Evolutionary conservation across 2,797 vertebrate species (phyloP).

Genomic region (Liasis olivaceus): DNA sequence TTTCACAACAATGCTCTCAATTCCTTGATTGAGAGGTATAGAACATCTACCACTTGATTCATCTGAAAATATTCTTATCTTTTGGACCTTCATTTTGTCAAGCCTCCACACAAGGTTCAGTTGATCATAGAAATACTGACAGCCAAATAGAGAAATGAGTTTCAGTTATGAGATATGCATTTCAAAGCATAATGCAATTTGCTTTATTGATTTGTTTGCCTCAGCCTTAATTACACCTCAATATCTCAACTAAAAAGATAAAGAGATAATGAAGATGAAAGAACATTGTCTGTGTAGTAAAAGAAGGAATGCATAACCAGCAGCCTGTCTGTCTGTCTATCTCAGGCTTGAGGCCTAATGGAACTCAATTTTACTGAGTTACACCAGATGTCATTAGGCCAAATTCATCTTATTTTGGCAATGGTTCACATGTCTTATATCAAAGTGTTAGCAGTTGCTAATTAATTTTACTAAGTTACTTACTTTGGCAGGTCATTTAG

Average conservation of each 20-base stretch:
- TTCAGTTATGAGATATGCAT: not conserved
- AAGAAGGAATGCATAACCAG: not conserved
- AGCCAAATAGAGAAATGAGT: not conserved
- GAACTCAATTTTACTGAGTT: constrained; percentile 7
- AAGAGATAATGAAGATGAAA: constrained; percentile 27
- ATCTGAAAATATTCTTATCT: not conserved
- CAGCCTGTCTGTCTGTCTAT: constrained; percentile 24
- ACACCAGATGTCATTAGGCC: not conserved
- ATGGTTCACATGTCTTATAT: not conserved
- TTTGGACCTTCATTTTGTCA: constrained; percentile 14
- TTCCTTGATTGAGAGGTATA: not conserved
- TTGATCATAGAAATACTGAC: not conserved
- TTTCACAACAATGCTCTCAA: not conserved
- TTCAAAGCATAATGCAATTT: not conserved
- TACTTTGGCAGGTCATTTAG: constrained; percentile 5
- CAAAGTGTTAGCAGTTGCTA: not conserved
- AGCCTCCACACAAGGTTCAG: not conserved
- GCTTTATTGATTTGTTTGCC: not conserved
- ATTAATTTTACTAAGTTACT: constrained; percentile 6
- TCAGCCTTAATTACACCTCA: constrained; percentile 15
- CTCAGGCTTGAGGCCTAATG: constrained; percentile 15
- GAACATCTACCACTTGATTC: not conserved
- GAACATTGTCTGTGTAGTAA: not conserved
- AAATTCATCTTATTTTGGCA: constrained; percentile 9
- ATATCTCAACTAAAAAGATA: not conserved